Evolutionary conservation across 2,888 invertebrate species (phyloP), one percentile per base, ranked within the genome.

Genomic region (Drosophila lacicola): DNA sequence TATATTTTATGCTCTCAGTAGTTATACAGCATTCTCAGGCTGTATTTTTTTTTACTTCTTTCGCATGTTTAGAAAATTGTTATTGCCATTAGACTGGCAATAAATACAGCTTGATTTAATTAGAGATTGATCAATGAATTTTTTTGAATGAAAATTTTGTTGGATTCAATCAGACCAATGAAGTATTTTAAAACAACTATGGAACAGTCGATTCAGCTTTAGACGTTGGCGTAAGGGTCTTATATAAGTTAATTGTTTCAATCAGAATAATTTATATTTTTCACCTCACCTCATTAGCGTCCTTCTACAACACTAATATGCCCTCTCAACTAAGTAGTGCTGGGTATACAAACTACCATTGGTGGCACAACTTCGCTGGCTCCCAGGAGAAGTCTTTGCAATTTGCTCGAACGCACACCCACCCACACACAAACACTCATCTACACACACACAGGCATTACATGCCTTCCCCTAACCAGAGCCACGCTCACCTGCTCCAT

Each of bases 301-400:
- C 14, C 14, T n/a, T 9, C 29, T 14, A 25, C 19, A 6, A 10
- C 14, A 1, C 8, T 17, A 13, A 37, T 64, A 34, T 36, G 39
- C 21, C 34, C 63, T 2, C 0, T 21, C 0, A 0, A 3, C 14
- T 2, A 6, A 50, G 13, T 19, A 29, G 13, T 17, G 6, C 45
- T 45, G 64, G 75, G 79, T 63, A 61, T 54, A n/a, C 19, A 54
- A 67, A 74, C 47, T 54, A 64, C 51, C 74, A 19, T 56, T 55
- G 66, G 55, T 46, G 49, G 47, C 50, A 50, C 66, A 79, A 64
- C 64, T 75, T 76, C 42, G 46, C 61, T 39, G 10, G 54, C 61
- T 79, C 80, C 79, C 79, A 44, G 44, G 80, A 74, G 75, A 45
- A 79, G 75, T 64, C 80, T 70, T 58, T 62, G 65, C 80, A 76